These are phyloP conservation scores for Nestor notabilis DNA, from an alignment of 2,113 vertebrate genomes.

Conservation along the genomic window DNA sequence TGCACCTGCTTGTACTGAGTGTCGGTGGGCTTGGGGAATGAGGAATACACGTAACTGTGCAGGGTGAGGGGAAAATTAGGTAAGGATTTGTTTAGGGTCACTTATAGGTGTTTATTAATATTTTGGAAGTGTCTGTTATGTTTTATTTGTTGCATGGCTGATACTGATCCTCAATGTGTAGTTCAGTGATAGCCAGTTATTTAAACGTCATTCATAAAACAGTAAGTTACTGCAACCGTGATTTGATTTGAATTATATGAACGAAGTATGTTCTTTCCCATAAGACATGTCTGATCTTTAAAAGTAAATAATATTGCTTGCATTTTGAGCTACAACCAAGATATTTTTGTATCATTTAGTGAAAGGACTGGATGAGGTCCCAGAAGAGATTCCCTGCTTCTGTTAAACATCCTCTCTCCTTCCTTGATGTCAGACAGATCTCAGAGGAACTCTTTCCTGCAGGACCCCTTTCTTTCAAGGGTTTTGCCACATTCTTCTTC, in stretches of 20 bases:
- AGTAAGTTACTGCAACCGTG: not conserved
- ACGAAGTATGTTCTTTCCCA: not conserved
- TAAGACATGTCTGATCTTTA: not conserved
- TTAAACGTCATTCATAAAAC: not conserved
- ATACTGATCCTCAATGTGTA: not conserved
- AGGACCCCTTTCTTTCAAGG: not conserved
- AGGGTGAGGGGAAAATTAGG: not conserved
- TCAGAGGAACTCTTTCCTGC: not conserved
- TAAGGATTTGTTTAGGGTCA: not conserved
- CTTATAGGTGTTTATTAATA: not conserved
- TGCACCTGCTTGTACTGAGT: not conserved
- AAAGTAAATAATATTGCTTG: not conserved
- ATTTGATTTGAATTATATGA: not conserved
- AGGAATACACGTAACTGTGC: fast-evolving
- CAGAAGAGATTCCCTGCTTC: not conserved
- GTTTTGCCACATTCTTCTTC: not conserved
- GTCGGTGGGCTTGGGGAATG: not conserved
- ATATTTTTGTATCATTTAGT: not conserved
- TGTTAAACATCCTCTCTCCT: not conserved
- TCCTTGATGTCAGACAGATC: not conserved
- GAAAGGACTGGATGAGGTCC: not conserved
- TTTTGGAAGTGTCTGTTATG: not conserved
- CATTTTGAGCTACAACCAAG: not conserved
- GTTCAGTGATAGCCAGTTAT: not conserved
- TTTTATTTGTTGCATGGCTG: not conserved